Evolutionary conservation across 2,888 invertebrate species (phyloP).

Genomic region (Gymnocheta viridis): DNA sequence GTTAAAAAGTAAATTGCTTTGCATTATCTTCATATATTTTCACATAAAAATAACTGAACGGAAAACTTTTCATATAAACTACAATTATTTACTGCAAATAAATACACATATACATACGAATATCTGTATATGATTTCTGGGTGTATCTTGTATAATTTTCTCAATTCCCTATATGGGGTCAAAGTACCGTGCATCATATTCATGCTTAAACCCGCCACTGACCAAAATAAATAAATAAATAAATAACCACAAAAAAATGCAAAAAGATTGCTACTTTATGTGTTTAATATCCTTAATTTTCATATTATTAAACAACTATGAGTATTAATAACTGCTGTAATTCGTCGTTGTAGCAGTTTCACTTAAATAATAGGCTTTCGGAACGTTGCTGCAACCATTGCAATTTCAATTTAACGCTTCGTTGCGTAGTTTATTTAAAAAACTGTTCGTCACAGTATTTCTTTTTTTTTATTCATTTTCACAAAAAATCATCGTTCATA

Average conservation of each 20-base stretch:
- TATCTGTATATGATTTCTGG: too few relatives aligned
- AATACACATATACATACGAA: too few relatives aligned
- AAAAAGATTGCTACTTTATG: not conserved
- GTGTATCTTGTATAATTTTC: too few relatives aligned
- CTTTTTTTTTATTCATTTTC: not conserved
- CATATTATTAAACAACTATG: not conserved
- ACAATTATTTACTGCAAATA: too few relatives aligned
- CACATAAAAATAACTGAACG: too few relatives aligned
- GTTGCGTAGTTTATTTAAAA: slow-evolving; percentile 47
- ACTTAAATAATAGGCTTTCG: not conserved
- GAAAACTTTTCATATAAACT: too few relatives aligned
- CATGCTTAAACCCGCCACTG: not conserved
- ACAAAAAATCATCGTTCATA: slow-evolving; percentile 43
- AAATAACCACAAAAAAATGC: not conserved
- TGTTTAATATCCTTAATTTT: not conserved
- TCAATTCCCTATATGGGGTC: too few relatives aligned
- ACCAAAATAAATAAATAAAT: too few relatives aligned
- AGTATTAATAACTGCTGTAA: not conserved
- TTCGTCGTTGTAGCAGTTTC: not conserved
- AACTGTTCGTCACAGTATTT: slow-evolving; percentile 38
- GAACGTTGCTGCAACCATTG: slow-evolving; percentile 28
- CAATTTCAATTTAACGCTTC: slow-evolving; percentile 67
- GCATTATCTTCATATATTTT: too few relatives aligned
- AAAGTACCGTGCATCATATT: too few relatives aligned
- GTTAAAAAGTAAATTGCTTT: too few relatives aligned